phyloP scores from a whole-genome alignment of 2,113 vertebrate species.

The Hiodon tergisus region DNA sequence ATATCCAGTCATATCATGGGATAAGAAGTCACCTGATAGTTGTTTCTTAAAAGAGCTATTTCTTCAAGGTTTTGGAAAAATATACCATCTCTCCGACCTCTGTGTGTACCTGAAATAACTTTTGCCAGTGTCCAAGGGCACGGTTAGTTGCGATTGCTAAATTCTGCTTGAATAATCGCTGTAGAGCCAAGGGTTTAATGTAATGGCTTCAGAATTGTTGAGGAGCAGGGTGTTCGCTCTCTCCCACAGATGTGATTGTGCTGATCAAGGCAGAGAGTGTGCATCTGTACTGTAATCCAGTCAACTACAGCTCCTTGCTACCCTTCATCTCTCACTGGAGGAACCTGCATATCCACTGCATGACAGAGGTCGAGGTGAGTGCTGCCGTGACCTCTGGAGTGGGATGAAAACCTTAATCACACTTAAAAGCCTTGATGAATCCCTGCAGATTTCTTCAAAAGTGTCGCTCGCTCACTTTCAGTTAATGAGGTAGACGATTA shows the following conservation, averaged over 20 bases:
- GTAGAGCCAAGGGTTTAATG: background rate
- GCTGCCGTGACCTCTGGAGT: background rate
- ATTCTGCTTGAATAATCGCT: too few species aligned
- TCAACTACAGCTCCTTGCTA: constrained; percentile 84
- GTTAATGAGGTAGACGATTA: background rate
- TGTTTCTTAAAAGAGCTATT: too few species aligned
- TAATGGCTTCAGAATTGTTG: background rate
- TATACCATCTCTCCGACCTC: too few species aligned
- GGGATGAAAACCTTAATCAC: too few species aligned
- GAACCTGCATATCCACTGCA: constrained; percentile 92
- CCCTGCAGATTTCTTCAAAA: background rate
- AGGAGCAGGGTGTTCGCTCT: background rate
- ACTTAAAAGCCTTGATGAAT: too few species aligned
- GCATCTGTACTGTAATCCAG: constrained; percentile 93
- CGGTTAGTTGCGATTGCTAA: background rate
- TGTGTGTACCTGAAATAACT: too few species aligned
- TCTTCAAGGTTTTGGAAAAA: too few species aligned
- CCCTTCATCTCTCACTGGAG: constrained; percentile 89
- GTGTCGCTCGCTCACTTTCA: too few species aligned
- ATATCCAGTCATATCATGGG: too few species aligned
- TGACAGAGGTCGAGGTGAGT: constrained; percentile 85
- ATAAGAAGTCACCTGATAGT: too few species aligned
- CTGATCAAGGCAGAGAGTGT: constrained; percentile 86
- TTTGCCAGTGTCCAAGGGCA: too few species aligned
- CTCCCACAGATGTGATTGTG: constrained; percentile 81